Conservation (phyloP, 2,113 vertebrate genomes). For the Parotia lawesii region DNA sequence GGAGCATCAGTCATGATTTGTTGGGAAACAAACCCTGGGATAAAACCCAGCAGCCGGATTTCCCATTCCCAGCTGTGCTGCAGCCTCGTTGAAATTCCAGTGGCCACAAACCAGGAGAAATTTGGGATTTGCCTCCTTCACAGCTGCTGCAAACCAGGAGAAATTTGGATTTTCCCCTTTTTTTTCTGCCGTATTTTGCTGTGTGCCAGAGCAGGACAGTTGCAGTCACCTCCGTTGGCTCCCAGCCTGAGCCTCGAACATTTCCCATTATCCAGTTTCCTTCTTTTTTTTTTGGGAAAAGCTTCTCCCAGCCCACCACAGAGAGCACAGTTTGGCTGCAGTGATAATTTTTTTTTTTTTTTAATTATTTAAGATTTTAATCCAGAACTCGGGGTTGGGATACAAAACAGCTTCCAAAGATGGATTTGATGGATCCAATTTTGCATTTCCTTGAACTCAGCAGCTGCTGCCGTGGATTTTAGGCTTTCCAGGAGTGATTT, state of each 20-base stretch:
- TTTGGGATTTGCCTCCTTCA: not conserved
- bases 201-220: not conserved
- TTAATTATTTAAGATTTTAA: too few species aligned
- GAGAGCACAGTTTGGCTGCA: not conserved
- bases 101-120: not conserved
- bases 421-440: not conserved
- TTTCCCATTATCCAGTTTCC: not conserved
- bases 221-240: not conserved
- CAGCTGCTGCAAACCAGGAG: not conserved
- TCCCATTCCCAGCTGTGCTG: not conserved
- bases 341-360: not conserved
- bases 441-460: slow-evolving; percentile 7
- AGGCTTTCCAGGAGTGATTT: not conserved
- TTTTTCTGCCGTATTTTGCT: not conserved
- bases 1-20: rapidly evolving
- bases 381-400: not conserved
- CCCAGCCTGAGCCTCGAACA: not conserved
- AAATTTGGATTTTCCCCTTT: not conserved
- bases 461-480: slow-evolving; percentile 23
- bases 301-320: not conserved
- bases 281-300: not conserved
- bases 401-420: not conserved
- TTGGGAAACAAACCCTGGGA: not conserved
- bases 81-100: not conserved
- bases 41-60: not conserved